These are phyloP conservation scores for Lasioglossum baleicum DNA, from an alignment of 1,140 invertebrate species.

Conservation along the genomic window DNA sequence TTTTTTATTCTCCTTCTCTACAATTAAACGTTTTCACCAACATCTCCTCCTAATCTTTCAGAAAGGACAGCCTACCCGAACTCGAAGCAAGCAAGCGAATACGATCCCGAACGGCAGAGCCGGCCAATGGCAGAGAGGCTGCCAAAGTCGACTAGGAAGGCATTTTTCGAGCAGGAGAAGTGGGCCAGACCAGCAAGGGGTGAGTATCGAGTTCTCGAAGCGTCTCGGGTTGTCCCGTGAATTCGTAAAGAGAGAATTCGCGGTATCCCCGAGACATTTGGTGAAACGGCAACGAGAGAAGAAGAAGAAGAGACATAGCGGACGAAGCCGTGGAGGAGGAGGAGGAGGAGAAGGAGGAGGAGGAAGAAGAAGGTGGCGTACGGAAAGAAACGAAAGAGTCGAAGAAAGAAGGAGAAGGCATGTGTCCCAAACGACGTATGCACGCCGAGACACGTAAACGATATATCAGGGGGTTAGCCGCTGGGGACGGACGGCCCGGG, in stretches of 20 bases:
- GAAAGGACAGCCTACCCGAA: no score
- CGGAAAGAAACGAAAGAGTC: constrained; percentile 23
- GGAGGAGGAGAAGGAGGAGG: neutral
- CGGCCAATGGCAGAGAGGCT: no score
- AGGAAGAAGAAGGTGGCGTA: constrained; percentile 8
- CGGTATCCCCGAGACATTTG: constrained; percentile 55
- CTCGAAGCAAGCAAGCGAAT: no score
- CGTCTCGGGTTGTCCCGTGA: constrained; percentile 69
- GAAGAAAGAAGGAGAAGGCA: constrained; percentile 65
- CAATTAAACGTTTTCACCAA: no score
- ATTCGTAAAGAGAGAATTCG: constrained; percentile 76
- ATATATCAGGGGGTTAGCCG: constrained; percentile 80
- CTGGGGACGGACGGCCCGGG: constrained; percentile 78
- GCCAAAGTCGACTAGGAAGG: neutral
- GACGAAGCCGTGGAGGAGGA: constrained; percentile 21
- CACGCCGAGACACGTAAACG: constrained; percentile 80
- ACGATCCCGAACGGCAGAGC: no score
- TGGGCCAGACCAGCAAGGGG: constrained; percentile 29
- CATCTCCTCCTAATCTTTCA: no score
- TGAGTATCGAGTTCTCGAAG: constrained; percentile 56
- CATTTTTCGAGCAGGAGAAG: constrained; percentile 7
- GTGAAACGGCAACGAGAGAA: constrained; percentile 13
- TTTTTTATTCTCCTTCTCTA: no score
- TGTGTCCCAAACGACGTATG: constrained; percentile 79
- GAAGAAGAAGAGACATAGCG: neutral